Evolutionary conservation across 2,797 vertebrate species (phyloP).

Genomic region (Okamejei kenojei): DNA sequence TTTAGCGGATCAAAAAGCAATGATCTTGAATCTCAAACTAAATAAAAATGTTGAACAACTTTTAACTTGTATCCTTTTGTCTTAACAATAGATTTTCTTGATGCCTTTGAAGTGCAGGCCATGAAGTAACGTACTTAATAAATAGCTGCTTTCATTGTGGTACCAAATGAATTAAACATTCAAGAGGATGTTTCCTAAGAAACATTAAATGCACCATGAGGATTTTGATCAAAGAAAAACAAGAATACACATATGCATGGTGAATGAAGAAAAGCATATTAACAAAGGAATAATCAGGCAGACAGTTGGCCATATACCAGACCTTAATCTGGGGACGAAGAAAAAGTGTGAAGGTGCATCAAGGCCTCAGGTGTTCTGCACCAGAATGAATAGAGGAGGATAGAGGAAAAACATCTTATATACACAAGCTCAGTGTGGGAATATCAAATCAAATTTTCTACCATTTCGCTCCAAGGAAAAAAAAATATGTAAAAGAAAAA

Average conservation of each 20-base stretch:
- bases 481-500: background rate
- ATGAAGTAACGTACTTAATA: background rate
- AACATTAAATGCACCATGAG: background rate
- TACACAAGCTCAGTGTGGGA: background rate
- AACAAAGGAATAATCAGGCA: background rate
- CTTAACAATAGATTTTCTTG: background rate
- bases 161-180: background rate
- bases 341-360: background rate
- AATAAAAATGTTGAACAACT: background rate
- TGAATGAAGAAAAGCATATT: background rate
- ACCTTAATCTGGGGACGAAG: background rate
- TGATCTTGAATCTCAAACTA: background rate
- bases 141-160: background rate
- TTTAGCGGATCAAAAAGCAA: background rate
- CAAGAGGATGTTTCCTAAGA: background rate
- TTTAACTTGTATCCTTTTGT: background rate
- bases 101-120: background rate
- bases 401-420: background rate
- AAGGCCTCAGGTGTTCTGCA: too few relatives aligned
- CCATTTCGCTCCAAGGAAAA: background rate
- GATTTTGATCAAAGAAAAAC: background rate
- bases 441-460: background rate
- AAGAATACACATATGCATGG: background rate
- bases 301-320: background rate
- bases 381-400: background rate